A percentile compares a stretch with the other conserved stretches of the same genome.
These are phyloP conservation scores for Lepidotrigona ventralis DNA, from an alignment of 1,140 invertebrate species.

Conservation along the genomic window DNA sequence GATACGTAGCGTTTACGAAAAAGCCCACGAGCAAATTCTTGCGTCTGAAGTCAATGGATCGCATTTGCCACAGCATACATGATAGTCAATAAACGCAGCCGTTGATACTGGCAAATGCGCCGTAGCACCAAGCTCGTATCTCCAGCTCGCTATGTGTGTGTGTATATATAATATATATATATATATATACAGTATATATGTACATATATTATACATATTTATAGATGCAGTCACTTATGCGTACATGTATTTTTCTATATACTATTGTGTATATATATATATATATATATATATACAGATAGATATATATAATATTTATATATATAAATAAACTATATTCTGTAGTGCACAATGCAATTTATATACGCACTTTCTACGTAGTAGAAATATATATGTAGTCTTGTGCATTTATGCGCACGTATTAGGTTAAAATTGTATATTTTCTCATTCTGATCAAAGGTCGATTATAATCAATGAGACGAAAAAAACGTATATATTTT, in stretches of 20 bases:
- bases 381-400: not conserved
- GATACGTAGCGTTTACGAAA: constrained; percentile 32
- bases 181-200: not conserved
- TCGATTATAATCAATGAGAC: not conserved
- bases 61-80: constrained; percentile 62
- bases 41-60: constrained; percentile 51
- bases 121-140: constrained; percentile 61
- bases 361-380: not conserved
- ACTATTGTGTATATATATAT: too few relatives aligned
- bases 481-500: not conserved
- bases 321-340: not conserved
- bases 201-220: not conserved
- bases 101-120: constrained; percentile 70
- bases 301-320: not conserved
- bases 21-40: constrained; percentile 43
- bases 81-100: constrained; percentile 72
- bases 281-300: not conserved
- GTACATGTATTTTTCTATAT: too few relatives aligned
- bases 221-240: not conserved
- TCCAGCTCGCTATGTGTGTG: not conserved
- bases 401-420: not conserved
- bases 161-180: not conserved
- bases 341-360: not conserved
- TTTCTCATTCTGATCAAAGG: not conserved
- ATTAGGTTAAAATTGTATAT: constrained; percentile 1